A percentile compares a stretch with the other conserved stretches of the same genome.
These are phyloP conservation scores for Gnathonemus echidnorhynchus DNA, from an alignment of 2,113 vertebrate species.

Conservation along the genomic window DNA sequence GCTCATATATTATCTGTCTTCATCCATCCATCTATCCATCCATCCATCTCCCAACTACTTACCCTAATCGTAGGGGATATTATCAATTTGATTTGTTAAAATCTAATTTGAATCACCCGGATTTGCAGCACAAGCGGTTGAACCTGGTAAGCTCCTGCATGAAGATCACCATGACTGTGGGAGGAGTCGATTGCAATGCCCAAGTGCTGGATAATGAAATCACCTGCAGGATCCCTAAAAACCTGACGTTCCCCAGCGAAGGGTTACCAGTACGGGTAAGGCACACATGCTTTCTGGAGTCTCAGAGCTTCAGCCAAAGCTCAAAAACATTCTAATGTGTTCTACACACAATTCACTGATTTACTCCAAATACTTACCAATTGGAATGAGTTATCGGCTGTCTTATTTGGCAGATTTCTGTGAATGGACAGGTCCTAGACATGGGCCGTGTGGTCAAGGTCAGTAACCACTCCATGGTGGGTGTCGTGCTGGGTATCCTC, in stretches of 20 bases:
- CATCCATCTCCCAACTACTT: neutral
- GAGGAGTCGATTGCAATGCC: slow-evolving; percentile 69
- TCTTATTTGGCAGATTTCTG: slow-evolving; percentile 50
- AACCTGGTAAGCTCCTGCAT: slow-evolving; percentile 71
- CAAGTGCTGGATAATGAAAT: slow-evolving; percentile 77
- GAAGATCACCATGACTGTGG: slow-evolving; percentile 77
- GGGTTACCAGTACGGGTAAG: slow-evolving; percentile 70
- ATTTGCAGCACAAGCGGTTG: slow-evolving; percentile 72
- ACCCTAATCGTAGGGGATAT: neutral
- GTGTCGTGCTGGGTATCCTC: slow-evolving; percentile 63
- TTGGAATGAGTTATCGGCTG: neutral
- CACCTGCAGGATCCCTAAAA: slow-evolving; percentile 72
- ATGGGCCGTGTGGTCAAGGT: slow-evolving; percentile 69
- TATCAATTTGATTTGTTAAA: neutral
- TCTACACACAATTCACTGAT: neutral
- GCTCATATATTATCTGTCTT: neutral
- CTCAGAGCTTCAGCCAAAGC: neutral
- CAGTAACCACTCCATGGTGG: slow-evolving; percentile 62
- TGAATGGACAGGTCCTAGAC: slow-evolving; percentile 63
- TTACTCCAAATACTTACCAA: neutral
- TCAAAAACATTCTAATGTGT: neutral
- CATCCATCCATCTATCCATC: neutral
- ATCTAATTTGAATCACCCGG: neutral
- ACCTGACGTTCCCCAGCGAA: slow-evolving; percentile 55
- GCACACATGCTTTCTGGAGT: neutral